Evolutionary conservation across 2,797 vertebrate species (phyloP).

Genomic region (Malurus splendens): DNA sequence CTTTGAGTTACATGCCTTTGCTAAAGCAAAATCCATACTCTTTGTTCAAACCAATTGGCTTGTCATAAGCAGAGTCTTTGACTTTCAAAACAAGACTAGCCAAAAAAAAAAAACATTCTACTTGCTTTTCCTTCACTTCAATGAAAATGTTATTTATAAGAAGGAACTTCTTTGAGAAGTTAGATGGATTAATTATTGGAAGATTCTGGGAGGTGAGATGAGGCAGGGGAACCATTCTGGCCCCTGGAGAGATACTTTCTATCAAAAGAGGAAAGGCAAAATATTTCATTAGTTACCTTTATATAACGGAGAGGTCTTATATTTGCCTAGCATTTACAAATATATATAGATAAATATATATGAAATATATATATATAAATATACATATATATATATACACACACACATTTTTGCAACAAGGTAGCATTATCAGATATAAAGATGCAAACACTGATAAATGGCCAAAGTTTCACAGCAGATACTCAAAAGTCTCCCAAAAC

Average conservation of each 20-base stretch:
- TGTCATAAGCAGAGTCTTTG: background rate
- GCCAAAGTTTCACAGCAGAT: background rate
- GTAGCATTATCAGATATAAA: background rate
- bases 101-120: background rate
- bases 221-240: background rate
- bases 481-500: background rate
- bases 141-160: background rate
- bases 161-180: background rate
- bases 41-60: background rate
- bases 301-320: background rate
- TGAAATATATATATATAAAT: fast-evolving
- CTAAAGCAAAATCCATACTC: background rate
- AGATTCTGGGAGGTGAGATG: background rate
- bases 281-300: background rate
- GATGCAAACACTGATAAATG: background rate
- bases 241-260: background rate
- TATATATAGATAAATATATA: background rate
- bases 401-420: background rate
- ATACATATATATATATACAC: background rate
- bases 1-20: background rate
- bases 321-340: background rate
- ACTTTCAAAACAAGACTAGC: background rate
- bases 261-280: background rate
- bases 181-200: background rate
- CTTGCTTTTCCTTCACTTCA: background rate